Conservation (phyloP, 2,888 invertebrate genomes). For the Emmelina monodactyla region DNA sequence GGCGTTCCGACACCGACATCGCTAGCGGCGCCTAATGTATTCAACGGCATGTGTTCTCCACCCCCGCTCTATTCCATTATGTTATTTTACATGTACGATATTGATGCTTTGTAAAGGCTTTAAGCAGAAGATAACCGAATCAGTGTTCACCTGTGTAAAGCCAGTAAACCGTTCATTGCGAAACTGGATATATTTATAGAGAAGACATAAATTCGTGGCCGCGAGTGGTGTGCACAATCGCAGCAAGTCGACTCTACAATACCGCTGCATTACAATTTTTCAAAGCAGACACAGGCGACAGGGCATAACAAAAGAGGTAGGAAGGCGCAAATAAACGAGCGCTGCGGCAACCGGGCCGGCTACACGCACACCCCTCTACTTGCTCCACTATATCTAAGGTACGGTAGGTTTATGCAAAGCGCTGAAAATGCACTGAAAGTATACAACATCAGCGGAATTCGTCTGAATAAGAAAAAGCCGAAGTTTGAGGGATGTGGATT, state of each 20-base stretch:
- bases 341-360: conserved; percentile 41
- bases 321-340: conserved; percentile 61
- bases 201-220: no score
- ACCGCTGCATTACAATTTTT: conserved; percentile 60
- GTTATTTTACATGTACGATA: conserved; percentile 29
- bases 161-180: no score
- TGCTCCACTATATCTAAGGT: conserved; percentile 8
- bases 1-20: conserved; percentile 46
- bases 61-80: conserved; percentile 36
- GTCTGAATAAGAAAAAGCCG: not conserved
- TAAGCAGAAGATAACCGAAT: no score
- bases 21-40: conserved; percentile 55
- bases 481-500: not conserved
- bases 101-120: conserved; percentile 10
- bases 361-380: conserved; percentile 30
- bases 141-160: no score
- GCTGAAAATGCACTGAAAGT: not conserved
- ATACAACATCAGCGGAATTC: not conserved
- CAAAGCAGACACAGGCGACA: conserved; percentile 59
- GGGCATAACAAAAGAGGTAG: conserved; percentile 59
- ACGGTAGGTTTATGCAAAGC: conserved; percentile 12
- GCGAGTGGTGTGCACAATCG: conserved; percentile 37
- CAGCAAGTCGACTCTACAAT: conserved; percentile 47
- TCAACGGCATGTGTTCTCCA: conserved; percentile 43
- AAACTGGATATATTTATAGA: no score